Conservation (phyloP, 2,113 vertebrate species). For the Triplophysa dalaica region DNA sequence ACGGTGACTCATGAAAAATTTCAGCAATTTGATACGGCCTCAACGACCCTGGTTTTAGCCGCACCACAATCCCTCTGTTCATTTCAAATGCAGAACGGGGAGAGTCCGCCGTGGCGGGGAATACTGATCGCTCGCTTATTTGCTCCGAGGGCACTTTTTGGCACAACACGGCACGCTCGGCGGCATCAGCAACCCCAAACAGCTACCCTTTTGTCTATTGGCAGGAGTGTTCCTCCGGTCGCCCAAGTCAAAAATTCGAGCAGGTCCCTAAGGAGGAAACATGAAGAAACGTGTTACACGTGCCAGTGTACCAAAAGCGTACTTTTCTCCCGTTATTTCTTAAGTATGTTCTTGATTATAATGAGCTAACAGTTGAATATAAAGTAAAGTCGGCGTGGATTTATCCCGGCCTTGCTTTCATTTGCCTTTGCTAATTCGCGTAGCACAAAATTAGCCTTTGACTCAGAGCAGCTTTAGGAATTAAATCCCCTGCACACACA, state of each 20-base stretch:
- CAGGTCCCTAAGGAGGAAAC: slow-evolving; percentile 25
- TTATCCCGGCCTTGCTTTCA: slow-evolving; percentile 38
- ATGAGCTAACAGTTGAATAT: slow-evolving; percentile 54
- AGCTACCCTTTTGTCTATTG: slow-evolving; percentile 53
- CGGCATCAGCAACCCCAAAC: slow-evolving; percentile 48
- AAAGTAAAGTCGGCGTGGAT: slow-evolving; percentile 37
- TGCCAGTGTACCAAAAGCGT: slow-evolving; percentile 8
- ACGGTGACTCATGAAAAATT: slow-evolving; percentile 46
- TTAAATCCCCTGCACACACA: slow-evolving; percentile 73
- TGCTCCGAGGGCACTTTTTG: slow-evolving; percentile 53
- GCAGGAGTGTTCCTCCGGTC: slow-evolving; percentile 29
- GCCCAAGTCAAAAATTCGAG: slow-evolving; percentile 34
- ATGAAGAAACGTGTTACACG: slow-evolving; percentile 13
- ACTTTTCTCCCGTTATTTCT: background rate
- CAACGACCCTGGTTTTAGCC: slow-evolving; percentile 16
- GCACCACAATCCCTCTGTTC: slow-evolving; percentile 34
- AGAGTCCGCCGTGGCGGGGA: slow-evolving; percentile 45
- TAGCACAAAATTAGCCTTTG: slow-evolving; percentile 64
- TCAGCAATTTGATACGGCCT: slow-evolving; percentile 35
- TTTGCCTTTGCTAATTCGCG: slow-evolving; percentile 67
- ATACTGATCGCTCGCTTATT: slow-evolving; percentile 53
- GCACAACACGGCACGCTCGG: slow-evolving; percentile 45
- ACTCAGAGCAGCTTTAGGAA: slow-evolving; percentile 72
- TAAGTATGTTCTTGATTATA: slow-evolving; percentile 46
- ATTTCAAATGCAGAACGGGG: slow-evolving; percentile 48